phyloP scores from a whole-genome alignment of 35 echinoderm and acorn worm genomes.

The Apostichopus japonicus region DNA sequence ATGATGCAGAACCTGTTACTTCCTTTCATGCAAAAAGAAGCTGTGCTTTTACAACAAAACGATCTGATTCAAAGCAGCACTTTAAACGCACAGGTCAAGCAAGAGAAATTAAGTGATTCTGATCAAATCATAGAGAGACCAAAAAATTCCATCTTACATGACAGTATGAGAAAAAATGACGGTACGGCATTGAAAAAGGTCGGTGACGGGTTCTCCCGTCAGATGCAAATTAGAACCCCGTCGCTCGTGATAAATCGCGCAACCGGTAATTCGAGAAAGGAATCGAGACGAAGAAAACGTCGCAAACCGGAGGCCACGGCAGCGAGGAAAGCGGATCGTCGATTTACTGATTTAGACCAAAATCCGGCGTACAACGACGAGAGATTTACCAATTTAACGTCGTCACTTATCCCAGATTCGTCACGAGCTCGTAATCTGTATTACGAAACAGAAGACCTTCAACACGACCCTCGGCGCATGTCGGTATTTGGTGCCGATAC shows the following conservation, averaged over 20 bases:
- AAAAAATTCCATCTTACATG: background rate
- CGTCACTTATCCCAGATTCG: slow-evolving; percentile 61
- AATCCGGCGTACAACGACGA: slow-evolving; percentile 50
- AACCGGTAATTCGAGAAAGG: background rate
- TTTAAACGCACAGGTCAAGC: background rate
- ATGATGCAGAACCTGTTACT: slow-evolving; percentile 22
- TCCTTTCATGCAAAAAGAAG: slow-evolving; percentile 19
- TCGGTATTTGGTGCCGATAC: background rate
- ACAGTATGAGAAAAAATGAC: background rate
- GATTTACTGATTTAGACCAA: background rate
- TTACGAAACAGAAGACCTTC: slow-evolving; percentile 17
- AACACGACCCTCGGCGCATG: background rate
- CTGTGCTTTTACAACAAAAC: background rate
- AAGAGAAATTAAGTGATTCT: too few species aligned
- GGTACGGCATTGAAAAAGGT: background rate
- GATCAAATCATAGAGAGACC: too few species aligned
- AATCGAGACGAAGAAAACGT: background rate
- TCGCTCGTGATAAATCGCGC: background rate
- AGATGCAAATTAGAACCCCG: background rate
- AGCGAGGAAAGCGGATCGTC: background rate
- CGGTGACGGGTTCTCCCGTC: background rate
- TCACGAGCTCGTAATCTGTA: slow-evolving; percentile 64
- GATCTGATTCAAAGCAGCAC: background rate
- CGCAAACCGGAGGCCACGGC: background rate
- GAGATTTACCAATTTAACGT: slow-evolving; percentile 61